Evolutionary conservation across 2,797 vertebrate species (phyloP).

Genomic region (Heterohyrax brucei): DNA sequence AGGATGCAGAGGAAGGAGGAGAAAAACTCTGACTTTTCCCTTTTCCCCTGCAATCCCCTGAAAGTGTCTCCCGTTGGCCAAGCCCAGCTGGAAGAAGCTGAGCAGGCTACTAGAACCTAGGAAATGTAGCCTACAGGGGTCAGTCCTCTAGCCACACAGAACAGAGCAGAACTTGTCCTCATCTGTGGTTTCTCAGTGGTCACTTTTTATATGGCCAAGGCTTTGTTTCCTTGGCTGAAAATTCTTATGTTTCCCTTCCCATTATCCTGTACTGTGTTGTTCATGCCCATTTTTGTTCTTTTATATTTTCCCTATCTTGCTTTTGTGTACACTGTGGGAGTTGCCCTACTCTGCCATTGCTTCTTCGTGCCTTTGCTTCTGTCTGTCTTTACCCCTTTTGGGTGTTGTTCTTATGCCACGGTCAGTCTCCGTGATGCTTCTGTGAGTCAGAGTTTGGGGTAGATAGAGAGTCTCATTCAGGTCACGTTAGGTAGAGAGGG

Average conservation of each 20-base stretch:
- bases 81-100: background rate
- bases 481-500: background rate
- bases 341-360: background rate
- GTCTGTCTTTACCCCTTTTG: background rate
- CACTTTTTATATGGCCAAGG: background rate
- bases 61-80: background rate
- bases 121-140: background rate
- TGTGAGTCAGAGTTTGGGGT: background rate
- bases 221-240: slow-evolving; percentile 9
- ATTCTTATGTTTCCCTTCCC: background rate
- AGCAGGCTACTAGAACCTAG: background rate
- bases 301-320: background rate
- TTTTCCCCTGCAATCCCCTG: background rate
- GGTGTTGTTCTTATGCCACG: background rate
- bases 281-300: background rate
- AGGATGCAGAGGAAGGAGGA: background rate
- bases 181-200: background rate
- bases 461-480: background rate
- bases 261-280: background rate
- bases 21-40: background rate
- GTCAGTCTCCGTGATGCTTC: background rate
- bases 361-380: background rate
- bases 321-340: background rate
- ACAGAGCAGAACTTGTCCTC: background rate
- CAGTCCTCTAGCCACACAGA: background rate